These are phyloP conservation scores for Dryocosmus kuriphilus DNA, from an alignment of 2,888 invertebrate species.

Conservation along the genomic window DNA sequence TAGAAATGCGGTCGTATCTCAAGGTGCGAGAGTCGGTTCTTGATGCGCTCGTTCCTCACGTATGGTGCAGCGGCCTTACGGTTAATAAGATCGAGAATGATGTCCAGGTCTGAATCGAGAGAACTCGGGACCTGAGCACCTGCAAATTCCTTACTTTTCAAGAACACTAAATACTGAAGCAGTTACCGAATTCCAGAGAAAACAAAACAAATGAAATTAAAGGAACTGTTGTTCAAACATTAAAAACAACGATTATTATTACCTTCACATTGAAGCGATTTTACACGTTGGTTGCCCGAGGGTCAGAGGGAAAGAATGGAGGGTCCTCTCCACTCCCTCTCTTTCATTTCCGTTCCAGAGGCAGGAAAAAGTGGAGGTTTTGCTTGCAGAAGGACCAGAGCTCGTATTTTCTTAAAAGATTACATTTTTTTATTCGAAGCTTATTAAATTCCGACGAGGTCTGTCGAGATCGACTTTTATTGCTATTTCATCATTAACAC, in stretches of 20 bases:
- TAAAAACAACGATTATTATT: neutral
- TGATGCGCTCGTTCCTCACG: slow-evolving; percentile 32
- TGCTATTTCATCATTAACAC: no score
- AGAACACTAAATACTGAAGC: neutral
- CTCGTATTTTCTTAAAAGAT: no score
- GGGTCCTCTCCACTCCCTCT: no score
- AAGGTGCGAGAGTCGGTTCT: slow-evolving; percentile 30
- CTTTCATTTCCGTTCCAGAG: no score
- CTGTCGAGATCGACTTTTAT: no score
- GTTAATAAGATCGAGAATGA: slow-evolving; percentile 35
- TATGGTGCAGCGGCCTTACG: slow-evolving; percentile 25
- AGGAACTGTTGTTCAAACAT: neutral
- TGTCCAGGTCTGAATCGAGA: slow-evolving; percentile 23
- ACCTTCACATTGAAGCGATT: no score
- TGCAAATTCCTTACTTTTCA: slow-evolving; percentile 9
- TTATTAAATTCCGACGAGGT: no score
- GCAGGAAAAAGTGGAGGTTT: no score
- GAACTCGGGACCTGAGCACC: neutral
- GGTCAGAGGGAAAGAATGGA: no score
- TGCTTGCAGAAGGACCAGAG: no score
- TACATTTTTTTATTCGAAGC: no score
- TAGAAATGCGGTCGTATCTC: slow-evolving; percentile 39
- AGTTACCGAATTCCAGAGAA: neutral
- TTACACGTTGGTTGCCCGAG: no score
- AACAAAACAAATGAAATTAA: neutral